Conservation (phyloP, 2,888 invertebrate genomes). For the Tolmerus cingulatus region DNA sequence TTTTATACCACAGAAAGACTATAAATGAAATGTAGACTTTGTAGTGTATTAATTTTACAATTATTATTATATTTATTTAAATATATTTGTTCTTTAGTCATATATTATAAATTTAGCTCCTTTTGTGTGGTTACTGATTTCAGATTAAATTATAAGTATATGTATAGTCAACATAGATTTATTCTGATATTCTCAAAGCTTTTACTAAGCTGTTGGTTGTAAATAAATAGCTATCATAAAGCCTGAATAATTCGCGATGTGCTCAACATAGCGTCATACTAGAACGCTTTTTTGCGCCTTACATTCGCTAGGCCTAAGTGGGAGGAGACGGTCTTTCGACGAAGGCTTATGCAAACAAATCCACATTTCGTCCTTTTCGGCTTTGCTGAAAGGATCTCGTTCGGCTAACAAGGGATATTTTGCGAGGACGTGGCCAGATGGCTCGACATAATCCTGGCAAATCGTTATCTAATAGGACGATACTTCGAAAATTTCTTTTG, state of each 20-base stretch:
- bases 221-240: neutral
- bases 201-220: neutral
- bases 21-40: too few relatives aligned
- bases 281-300: neutral
- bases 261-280: neutral
- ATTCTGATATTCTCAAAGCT: neutral
- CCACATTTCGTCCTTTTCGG: neutral
- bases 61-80: too few relatives aligned
- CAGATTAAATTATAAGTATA: neutral
- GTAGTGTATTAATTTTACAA: too few relatives aligned
- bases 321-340: neutral
- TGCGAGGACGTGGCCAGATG: neutral
- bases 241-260: neutral
- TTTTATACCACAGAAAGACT: too few relatives aligned
- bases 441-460: neutral
- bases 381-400: neutral
- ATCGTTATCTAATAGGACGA: neutral
- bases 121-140: too few relatives aligned
- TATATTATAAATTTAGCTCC: too few relatives aligned
- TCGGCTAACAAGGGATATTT: neutral
- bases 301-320: neutral
- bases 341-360: neutral
- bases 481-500: neutral
- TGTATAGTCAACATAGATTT: neutral
- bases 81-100: too few relatives aligned